These are phyloP conservation scores for Melanerpes aurifrons DNA, from an alignment of 2,113 vertebrate species.

Conservation along the genomic window DNA sequence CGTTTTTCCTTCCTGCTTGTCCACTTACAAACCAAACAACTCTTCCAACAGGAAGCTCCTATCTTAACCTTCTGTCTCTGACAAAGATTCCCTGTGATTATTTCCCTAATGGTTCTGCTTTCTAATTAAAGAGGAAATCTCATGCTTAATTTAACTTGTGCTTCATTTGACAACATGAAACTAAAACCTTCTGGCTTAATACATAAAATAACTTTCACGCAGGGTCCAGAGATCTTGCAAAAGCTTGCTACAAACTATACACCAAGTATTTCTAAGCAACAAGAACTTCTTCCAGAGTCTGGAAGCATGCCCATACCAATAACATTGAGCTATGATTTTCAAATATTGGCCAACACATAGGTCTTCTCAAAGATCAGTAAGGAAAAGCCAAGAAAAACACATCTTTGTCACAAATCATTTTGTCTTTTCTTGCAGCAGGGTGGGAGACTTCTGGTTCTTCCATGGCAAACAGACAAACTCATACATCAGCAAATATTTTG, in stretches of 20 bases:
- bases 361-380: background rate
- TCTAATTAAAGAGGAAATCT: slow-evolving; percentile 67
- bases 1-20: slow-evolving; percentile 31
- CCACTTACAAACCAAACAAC: slow-evolving; percentile 45
- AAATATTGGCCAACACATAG: background rate
- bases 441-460: background rate
- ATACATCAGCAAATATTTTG: background rate
- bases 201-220: background rate
- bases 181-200: background rate
- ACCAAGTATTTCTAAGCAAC: background rate
- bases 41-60: slow-evolving; percentile 1
- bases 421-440: background rate
- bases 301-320: background rate
- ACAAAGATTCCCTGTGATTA: slow-evolving; percentile 58
- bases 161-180: slow-evolving; percentile 31
- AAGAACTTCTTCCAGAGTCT: background rate
- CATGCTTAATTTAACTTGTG: background rate
- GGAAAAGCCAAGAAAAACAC: background rate
- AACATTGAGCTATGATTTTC: background rate
- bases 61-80: slow-evolving; percentile 3
- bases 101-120: slow-evolving; percentile 38
- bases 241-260: background rate
- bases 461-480: background rate
- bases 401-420: background rate
- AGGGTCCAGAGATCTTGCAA: background rate